Conservation (phyloP, 2,113 vertebrate species). For the Pitta sordida region DNA sequence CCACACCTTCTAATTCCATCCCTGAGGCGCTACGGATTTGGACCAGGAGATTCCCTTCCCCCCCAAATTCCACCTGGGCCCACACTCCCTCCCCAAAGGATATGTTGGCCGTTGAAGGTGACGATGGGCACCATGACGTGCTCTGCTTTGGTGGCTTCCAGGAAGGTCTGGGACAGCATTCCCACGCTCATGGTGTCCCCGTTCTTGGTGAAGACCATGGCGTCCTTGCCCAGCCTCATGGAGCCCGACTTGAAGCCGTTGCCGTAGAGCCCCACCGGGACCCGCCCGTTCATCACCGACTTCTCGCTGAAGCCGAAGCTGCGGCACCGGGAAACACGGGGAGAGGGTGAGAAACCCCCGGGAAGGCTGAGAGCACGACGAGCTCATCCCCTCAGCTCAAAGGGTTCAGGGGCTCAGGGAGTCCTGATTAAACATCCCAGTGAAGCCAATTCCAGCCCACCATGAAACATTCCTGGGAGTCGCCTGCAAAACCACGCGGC, state of each 20-base stretch:
- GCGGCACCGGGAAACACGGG: background rate
- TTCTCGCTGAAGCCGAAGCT: constrained; percentile 98
- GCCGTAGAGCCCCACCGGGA: constrained; percentile 91
- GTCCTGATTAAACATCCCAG: too few species aligned
- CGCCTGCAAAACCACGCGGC: background rate
- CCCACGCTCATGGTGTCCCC: constrained; percentile 83
- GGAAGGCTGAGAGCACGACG: background rate
- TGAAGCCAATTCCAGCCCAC: too few species aligned
- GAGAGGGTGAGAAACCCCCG: background rate
- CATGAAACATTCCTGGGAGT: too few species aligned
- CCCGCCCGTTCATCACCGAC: constrained; percentile 75
- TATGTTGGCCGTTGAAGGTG: constrained; percentile 75
- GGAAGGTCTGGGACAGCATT: constrained; percentile 90
- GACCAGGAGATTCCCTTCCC: too few species aligned
- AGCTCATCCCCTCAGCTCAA: background rate
- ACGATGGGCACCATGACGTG: constrained; percentile 90
- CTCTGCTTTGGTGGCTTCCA: constrained; percentile 78
- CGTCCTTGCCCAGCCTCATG: constrained; percentile 93
- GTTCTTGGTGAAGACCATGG: constrained; percentile 91
- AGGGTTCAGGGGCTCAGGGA: background rate
- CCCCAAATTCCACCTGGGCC: background rate
- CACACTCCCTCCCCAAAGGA: constrained; percentile 72
- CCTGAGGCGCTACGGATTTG: too few species aligned
- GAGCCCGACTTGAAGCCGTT: constrained; percentile 98
- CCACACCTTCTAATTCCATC: background rate